Percentiles rank a stretch among this genome's conserved stretches.
Evolutionary conservation across 2,797 vertebrate species (phyloP).

Genomic region (Smutsia temminckii): DNA sequence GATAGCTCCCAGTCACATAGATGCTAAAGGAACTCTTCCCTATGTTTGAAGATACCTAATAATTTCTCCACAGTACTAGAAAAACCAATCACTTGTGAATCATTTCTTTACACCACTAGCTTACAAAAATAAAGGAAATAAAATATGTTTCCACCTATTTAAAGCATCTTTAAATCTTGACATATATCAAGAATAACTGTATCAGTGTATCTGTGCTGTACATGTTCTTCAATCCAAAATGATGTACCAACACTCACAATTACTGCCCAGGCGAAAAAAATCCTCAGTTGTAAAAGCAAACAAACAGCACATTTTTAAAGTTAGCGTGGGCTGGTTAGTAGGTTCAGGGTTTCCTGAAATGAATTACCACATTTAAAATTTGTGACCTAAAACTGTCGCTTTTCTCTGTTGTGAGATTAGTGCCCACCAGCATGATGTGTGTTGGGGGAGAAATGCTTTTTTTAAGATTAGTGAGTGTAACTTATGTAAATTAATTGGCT

Average conservation of each 20-base stretch:
- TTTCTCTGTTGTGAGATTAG: slow-evolving; percentile 69
- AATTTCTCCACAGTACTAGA: neutral
- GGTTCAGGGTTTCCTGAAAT: slow-evolving; percentile 60
- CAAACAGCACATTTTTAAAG: slow-evolving; percentile 26
- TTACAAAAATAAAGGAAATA: neutral
- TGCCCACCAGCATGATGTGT: slow-evolving; percentile 61
- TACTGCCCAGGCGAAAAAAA: neutral
- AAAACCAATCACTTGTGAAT: neutral
- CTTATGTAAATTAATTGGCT: slow-evolving; percentile 85
- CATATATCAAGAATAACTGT: slow-evolving; percentile 19
- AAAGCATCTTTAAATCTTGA: neutral
- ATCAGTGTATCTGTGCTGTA: neutral
- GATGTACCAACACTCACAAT: slow-evolving; percentile 23
- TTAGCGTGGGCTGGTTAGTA: slow-evolving; percentile 58
- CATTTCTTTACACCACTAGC: neutral
- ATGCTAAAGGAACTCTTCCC: neutral
- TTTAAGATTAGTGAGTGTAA: slow-evolving; percentile 84
- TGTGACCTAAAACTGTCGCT: slow-evolving; percentile 71
- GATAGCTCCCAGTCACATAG: neutral
- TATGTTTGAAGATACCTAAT: neutral
- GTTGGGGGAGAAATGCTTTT: slow-evolving; percentile 66
- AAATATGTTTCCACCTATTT: neutral
- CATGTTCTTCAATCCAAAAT: neutral
- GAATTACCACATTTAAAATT: slow-evolving; percentile 80
- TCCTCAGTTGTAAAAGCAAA: neutral